Percentiles rank a stretch among this genome's conserved stretches.
These are phyloP conservation scores for Molossus alvarezi DNA, from an alignment of 2,797 vertebrate genomes.

Conservation along the genomic window DNA sequence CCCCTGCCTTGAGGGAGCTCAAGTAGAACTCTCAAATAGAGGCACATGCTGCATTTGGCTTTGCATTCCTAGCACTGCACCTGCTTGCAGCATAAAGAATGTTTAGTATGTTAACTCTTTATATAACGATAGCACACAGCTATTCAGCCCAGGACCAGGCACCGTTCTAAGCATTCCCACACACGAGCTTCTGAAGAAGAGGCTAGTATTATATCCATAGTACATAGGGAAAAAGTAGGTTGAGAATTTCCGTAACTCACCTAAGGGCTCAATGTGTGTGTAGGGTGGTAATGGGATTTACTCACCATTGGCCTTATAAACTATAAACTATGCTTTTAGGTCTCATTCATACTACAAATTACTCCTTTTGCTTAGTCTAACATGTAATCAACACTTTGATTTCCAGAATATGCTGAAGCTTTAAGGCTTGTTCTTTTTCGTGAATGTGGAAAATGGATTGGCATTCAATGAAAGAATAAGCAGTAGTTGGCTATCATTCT, in stretches of 20 bases:
- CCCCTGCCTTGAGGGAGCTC: background rate
- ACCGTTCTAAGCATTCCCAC: background rate
- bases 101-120: background rate
- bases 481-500: background rate
- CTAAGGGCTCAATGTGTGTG: background rate
- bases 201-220: background rate
- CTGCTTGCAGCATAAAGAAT: background rate
- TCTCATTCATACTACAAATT: background rate
- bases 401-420: background rate
- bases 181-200: background rate
- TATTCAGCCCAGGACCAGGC: background rate
- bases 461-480: background rate
- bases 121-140: background rate
- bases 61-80: background rate
- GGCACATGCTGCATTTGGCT: background rate
- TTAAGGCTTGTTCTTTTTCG: constrained; percentile 4
- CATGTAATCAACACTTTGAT: background rate
- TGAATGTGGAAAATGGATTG: constrained; percentile 9
- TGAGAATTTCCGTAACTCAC: constrained; percentile 3
- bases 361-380: constrained; percentile 48
- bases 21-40: background rate
- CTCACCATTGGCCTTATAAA: background rate
- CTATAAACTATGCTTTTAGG: background rate
- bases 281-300: background rate
- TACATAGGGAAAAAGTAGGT: background rate